Base-by-base conservation (phyloP, 1,140 invertebrate species). In the Drosophila pruinosa region DNA sequence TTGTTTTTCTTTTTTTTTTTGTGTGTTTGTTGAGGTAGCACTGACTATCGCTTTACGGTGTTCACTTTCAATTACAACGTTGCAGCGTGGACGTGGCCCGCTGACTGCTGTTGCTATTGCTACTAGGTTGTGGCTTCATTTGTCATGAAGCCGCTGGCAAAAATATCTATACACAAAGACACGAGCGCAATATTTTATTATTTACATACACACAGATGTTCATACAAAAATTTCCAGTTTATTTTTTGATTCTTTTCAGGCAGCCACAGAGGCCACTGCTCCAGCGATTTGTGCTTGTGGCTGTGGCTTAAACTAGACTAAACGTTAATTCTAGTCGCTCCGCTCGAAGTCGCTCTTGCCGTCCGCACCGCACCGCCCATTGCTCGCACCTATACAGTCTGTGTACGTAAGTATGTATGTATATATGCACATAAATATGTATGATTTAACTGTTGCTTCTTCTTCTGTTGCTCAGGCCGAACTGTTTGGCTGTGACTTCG, bases 271-370 rank as follows among this genome's bases (percentile, higher is more conserved):
- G 10, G 22, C 34, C 43, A 12, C 10, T 7, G 31, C 6, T 39
- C 59, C 41, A 59, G 14, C 56, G 61, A 45, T 72, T 52, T 63
- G 56, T 75, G 65, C 54, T 78, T 68, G 22, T 69, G 82, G 70
- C 65, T 53, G 58, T 63, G 67, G 67, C 82, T 88, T 88, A 88
- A 88, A 88, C 82, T 86, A 86, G 82, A 88, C 82, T 86, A 86
- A 88, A 75, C 50, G 56, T 65, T 88, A 78, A 72, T 89, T 88
- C 83, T 88, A 81, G 64, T 62, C 65, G 26, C 39, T 63, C 45
- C 24, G 47, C 47, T 50, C 24, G 28, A 17, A 15, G 8, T 61
- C 57, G 57, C 39, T 38, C 10, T 34, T 22, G 56, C 45, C 39
- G 50, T 12, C 17, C 22, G 24, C 14, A 21, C 63, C 69, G 45